Percentiles rank a stretch among this genome's conserved stretches.
Conservation (phyloP, 2,113 vertebrate genomes). For the Etia nguti region DNA sequence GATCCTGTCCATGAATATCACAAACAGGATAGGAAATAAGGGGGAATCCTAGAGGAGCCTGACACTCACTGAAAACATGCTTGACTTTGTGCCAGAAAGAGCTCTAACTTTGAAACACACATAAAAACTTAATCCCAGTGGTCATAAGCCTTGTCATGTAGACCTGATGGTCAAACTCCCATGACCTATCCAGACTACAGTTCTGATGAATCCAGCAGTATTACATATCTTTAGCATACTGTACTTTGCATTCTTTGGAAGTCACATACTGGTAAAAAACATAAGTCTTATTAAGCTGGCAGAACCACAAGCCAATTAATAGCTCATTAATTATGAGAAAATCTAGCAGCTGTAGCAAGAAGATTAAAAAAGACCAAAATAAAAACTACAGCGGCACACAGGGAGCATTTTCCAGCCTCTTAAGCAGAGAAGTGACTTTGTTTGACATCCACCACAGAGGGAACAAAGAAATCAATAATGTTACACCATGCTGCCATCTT, state of each 20-base stretch:
- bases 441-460: conserved; percentile 24
- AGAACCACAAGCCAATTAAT: neutral
- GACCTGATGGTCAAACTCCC: neutral
- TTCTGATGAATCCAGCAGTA: neutral
- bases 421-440: neutral
- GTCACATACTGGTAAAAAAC: neutral
- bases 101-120: neutral
- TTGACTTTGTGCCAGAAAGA: neutral
- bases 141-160: neutral
- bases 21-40: neutral
- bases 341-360: neutral
- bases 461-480: conserved; percentile 20
- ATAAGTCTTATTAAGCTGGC: neutral
- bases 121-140: neutral
- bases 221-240: neutral
- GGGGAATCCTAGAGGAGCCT: neutral
- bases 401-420: neutral
- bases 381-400: neutral
- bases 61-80: neutral
- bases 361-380: neutral
- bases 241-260: neutral
- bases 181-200: neutral
- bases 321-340: neutral
- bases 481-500: neutral
- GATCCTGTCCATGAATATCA: neutral